A percentile compares a stretch with the other conserved stretches of the same genome.
Evolutionary conservation across 2,888 invertebrate genomes (phyloP).

Genomic region (Tridacna gigas): DNA sequence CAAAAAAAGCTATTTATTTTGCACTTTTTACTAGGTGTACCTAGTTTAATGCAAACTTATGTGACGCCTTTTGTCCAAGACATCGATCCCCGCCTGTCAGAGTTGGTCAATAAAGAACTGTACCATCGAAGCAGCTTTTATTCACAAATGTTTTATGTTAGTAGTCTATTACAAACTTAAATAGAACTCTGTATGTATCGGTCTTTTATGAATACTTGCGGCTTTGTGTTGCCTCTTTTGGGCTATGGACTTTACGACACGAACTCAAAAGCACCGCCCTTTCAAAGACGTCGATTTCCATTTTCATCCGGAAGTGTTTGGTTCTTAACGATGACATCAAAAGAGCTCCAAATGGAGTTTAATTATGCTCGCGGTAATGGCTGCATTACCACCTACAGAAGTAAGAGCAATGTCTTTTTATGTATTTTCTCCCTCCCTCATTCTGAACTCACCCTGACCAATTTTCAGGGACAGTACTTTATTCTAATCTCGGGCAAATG

Average conservation of each 20-base stretch:
- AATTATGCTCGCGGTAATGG: slow-evolving; percentile 22
- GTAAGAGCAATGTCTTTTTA: not conserved
- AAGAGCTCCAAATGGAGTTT: slow-evolving; percentile 48
- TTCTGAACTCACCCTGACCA: no score
- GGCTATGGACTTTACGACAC: slow-evolving; percentile 27
- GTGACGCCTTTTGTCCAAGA: not conserved
- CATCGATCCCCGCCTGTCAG: not conserved
- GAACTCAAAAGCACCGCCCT: slow-evolving; percentile 25
- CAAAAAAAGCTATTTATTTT: no score
- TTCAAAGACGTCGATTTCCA: slow-evolving; percentile 43
- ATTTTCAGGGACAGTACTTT: no score
- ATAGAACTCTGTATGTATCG: not conserved
- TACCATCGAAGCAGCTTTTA: not conserved
- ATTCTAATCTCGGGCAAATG: no score
- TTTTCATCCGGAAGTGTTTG: slow-evolving; percentile 56
- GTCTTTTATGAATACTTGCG: slow-evolving; percentile 20
- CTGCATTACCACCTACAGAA: slow-evolving; percentile 12
- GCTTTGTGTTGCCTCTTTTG: slow-evolving; percentile 17
- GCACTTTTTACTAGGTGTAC: not conserved
- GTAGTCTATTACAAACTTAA: not conserved
- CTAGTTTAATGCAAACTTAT: not conserved
- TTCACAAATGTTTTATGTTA: not conserved
- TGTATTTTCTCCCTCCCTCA: not conserved
- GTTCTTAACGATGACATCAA: slow-evolving; percentile 55
- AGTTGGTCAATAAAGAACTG: not conserved